phyloP scores from a whole-genome alignment of 2,888 invertebrate species.

The Cylloceria caligata region DNA sequence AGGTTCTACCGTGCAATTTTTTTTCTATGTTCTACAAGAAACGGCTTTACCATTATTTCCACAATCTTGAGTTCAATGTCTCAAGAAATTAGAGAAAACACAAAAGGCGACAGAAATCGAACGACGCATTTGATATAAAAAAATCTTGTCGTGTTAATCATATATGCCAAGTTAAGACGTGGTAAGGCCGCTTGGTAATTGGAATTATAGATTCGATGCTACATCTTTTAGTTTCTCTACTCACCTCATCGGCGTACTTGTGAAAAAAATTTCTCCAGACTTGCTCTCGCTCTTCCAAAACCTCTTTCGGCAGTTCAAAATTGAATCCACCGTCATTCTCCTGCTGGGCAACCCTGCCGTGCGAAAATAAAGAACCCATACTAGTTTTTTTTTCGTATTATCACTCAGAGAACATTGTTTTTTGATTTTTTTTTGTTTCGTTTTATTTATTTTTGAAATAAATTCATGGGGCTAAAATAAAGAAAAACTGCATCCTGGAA shows the following conservation, averaged over 20 bases:
- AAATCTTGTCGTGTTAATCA: too few relatives aligned
- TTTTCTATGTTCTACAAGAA: too few relatives aligned
- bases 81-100: too few relatives aligned
- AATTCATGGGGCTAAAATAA: slow-evolving; percentile 48
- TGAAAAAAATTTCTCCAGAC: slow-evolving; percentile 74
- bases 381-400: slow-evolving; percentile 53
- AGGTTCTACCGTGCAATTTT: too few relatives aligned
- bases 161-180: too few relatives aligned
- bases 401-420: slow-evolving; percentile 29
- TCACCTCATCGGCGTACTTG: slow-evolving; percentile 73
- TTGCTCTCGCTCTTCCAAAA: slow-evolving; percentile 67
- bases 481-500: slow-evolving; percentile 61
- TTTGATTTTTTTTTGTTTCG: slow-evolving; percentile 16
- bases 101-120: too few relatives aligned
- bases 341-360: slow-evolving; percentile 63
- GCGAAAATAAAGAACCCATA: slow-evolving; percentile 69
- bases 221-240: too few relatives aligned
- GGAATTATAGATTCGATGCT: too few relatives aligned
- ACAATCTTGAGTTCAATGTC: too few relatives aligned
- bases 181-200: too few relatives aligned
- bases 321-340: slow-evolving; percentile 29
- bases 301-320: slow-evolving; percentile 61
- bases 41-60: too few relatives aligned
- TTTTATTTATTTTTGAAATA: slow-evolving; percentile 44
- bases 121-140: too few relatives aligned